Base-by-base conservation (phyloP, 2,888 invertebrate species). In the Brenthis ino region DNA sequence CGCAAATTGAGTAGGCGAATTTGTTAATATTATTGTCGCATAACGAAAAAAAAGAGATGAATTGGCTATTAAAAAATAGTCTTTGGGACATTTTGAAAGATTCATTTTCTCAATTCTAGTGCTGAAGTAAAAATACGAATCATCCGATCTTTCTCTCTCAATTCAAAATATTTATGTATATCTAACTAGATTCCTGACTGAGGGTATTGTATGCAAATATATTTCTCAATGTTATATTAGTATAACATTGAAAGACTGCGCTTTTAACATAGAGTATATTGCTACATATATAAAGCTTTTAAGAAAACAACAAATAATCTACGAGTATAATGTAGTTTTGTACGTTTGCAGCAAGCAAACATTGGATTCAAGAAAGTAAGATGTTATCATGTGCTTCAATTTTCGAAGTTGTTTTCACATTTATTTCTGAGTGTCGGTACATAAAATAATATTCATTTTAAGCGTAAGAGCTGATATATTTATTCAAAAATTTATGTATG, bases 321-420 rank as follows among this genome's bases (percentile, higher is more conserved):
- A 20, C 20, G 20, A 20, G 20, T 20, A 50, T 64, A 65, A 71
- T 53, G 64, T 60, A 66, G 53, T 50, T 61, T 69, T 71, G 65
- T 64, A 57, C 57, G 43, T 58, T 68, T 43, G 28, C 53, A 58
- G 20, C 67, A 72, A 67, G 69, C 54, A 61, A 50, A 60, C 57
- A 47, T n/a, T 60, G 48, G 65, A 65, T 57, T 69, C 48, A 48
- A 56, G 61, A 64, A 68, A 71, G 64, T 64, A 55, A 68, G 68
- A 68, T 71, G 63, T 28, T 68, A 68, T 71, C 68, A 50, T 48
- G n/a, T 50, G 37, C 57, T 68, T 65, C 63, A 58, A 68, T 71
- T 68, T 71, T 64, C 20, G 58, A 66, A 51, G 65, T 53, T 65
- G 57, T 65, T 33, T 61, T 69, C 47, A 63, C n/a, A 48, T 28